Conservation (phyloP, 1,140 invertebrate genomes). For the Drosophila busckii region DNA sequence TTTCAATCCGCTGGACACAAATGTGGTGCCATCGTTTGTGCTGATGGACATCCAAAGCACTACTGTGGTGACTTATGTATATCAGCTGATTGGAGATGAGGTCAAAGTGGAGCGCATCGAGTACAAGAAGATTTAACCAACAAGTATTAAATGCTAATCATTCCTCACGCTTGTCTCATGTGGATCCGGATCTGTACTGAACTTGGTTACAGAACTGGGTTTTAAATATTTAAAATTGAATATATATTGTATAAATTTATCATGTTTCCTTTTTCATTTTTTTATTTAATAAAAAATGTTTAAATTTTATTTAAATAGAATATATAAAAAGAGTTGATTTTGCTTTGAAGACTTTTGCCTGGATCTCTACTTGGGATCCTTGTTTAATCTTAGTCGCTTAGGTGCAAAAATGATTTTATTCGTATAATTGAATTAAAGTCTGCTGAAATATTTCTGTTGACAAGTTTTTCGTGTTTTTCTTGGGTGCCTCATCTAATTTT, state of each 20-base stretch:
- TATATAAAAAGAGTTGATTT: constrained; percentile 49
- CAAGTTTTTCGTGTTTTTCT: constrained; percentile 34
- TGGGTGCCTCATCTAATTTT: constrained; percentile 27
- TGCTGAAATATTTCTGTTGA: constrained; percentile 48
- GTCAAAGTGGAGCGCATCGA: constrained; percentile 99
- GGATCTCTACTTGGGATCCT: constrained; percentile 52
- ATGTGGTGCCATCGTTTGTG: constrained; percentile 97
- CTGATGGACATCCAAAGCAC: constrained; percentile 99
- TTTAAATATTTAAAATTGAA: constrained; percentile 42
- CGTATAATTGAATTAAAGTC: constrained; percentile 44
- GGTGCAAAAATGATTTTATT: constrained; percentile 32
- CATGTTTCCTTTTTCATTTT: constrained; percentile 56
- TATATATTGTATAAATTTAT: constrained; percentile 35
- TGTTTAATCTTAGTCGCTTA: constrained; percentile 29
- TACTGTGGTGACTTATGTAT: constrained; percentile 98
- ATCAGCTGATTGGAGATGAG: constrained; percentile 97
- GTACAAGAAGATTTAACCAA: constrained; percentile 90
- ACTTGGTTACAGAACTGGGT: constrained; percentile 31
- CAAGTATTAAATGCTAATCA: constrained; percentile 58
- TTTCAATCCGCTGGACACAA: constrained; percentile 95
- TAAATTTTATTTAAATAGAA: constrained; percentile 76
- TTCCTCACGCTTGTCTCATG: constrained; percentile 37
- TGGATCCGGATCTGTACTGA: constrained; percentile 23
- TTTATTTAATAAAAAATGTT: constrained; percentile 71
- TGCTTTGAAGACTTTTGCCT: constrained; percentile 36